Base-by-base conservation (phyloP, 1,140 invertebrate species). In the Bombus superbus region DNA sequence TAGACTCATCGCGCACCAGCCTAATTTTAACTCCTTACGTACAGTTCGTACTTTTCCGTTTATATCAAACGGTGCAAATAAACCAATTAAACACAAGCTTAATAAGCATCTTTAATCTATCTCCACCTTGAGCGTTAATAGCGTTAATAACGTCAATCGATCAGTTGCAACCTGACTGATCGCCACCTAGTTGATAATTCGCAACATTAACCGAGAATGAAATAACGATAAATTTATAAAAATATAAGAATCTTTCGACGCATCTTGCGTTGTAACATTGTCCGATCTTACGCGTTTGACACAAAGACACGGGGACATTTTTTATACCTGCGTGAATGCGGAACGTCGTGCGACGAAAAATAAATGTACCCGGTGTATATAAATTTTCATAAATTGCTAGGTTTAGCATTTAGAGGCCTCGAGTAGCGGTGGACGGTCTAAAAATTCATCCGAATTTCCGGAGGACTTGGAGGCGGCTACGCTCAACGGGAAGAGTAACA, bases 401-500 rank as follows among this genome's bases (percentile, higher is more conserved):
- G 18, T 53, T 22, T 53, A 22, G 42, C 18, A 35, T 79, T 10
- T 42, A 32, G n/a, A 5, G 13, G 40, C 42, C 32, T 25, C 9
- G 66, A 68, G 35, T 22, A 25, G 9, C 18, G 35, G 5, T 28
- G 25, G 25, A 13, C 10, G 69, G 57, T 74, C 10, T n/a, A 42
- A 47, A 68, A 75, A 75, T 74, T 82, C 38, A 72, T 32, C 57
- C 0, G 38, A 73, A 81, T 59, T 81, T 81, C 47, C 79, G 35
- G 25, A 35, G 35, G 42, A 68, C 44, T 76, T 47, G 32, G 40
- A 38, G 53, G n/a, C 42, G 18, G 9, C n/a, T 15, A 47, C 40
- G 10, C 44, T 35, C 44, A 25, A 40, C 74, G 25, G 32, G 22
- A 35, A 32, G 44, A 44, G 82, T 68, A 83, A 78, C 64, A 35